Evolutionary conservation across 2,113 vertebrate genomes (phyloP).

Genomic region (Rhabdornis inornatus): DNA sequence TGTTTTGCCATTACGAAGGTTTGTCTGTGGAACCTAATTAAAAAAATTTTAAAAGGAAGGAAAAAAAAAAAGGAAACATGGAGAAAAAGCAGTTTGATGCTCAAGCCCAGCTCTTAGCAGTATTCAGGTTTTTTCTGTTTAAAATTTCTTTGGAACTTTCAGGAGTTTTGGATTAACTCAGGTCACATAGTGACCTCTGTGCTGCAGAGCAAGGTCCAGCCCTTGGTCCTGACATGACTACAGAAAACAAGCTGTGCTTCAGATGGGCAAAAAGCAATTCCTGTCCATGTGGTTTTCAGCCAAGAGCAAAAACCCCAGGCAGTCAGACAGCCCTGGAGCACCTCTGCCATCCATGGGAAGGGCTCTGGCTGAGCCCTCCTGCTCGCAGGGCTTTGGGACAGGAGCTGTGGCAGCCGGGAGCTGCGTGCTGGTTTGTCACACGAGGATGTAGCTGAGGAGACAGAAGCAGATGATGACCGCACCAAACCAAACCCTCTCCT

Average conservation of each 20-base stretch:
- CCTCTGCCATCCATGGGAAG: rapidly evolving
- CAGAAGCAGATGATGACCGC: background rate
- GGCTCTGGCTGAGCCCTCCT: background rate
- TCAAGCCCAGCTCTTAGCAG: background rate
- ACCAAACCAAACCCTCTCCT: background rate
- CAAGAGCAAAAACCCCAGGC: background rate
- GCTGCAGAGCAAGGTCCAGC: background rate
- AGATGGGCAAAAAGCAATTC: background rate
- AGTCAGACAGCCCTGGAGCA: background rate
- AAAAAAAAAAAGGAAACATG: rapidly evolving
- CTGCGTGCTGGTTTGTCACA: background rate
- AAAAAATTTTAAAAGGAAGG: background rate
- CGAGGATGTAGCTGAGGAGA: background rate
- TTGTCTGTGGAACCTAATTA: background rate
- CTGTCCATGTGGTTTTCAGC: background rate
- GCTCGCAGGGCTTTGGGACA: background rate
- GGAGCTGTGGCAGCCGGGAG: background rate
- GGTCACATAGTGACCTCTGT: background rate
- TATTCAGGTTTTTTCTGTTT: background rate
- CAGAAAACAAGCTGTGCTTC: background rate
- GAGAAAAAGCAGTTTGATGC: background rate
- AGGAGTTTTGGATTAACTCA: background rate
- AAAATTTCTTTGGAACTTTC: background rate
- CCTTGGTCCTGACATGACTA: background rate
- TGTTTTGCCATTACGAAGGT: background rate